Evolutionary conservation across 2,113 vertebrate species (phyloP), one percentile per base, ranked within the genome.

Genomic region (Numida meleagris): DNA sequence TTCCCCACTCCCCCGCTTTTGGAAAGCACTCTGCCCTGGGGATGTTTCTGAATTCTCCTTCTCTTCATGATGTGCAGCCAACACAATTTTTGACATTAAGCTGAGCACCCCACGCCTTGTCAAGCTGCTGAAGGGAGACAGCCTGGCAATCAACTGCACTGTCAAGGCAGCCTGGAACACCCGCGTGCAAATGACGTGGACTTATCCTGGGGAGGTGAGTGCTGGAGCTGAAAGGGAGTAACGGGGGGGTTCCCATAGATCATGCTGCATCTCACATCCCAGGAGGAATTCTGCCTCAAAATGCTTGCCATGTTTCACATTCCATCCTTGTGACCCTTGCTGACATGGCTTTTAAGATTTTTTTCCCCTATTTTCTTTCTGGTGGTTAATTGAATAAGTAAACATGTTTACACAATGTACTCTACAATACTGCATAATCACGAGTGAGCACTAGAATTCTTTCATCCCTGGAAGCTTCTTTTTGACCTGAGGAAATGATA

Each of bases 131-230:
- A 98, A 95, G 86, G 98, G 98, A 27, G 97, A 98, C 23, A 97
- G 83, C 10, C 96, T 99, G 31, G 97, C 94, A 6, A 97, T 99
- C 82, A 99, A 99, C 96, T 99, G 99, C 86, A 99, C 98, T 0
- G 98, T 98, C 40, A 99, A 97, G 0, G 98, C 98, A 8, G 98
- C 98, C 66, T 96, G 98, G 94, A 99, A 99, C 98, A 98, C 99
- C 14, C 98, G 99, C 96, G 99, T 99, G 75, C 97, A 98, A 61
- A 98, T 99, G 91, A 98, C 94, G 14, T 99, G 99, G 99, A 98
- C 92, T 81, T 99, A 99, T 71, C 99, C 99, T 8, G 98, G 98
- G 86, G 97, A 99, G 98, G 99, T 99, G 95, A 97, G 99, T 96
- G 50, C 38, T 58, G 78, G 55, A 74, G 4, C 3, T 90, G 43